Conservation (phyloP, 2,797 vertebrate species). For the Alectoris magna region DNA sequence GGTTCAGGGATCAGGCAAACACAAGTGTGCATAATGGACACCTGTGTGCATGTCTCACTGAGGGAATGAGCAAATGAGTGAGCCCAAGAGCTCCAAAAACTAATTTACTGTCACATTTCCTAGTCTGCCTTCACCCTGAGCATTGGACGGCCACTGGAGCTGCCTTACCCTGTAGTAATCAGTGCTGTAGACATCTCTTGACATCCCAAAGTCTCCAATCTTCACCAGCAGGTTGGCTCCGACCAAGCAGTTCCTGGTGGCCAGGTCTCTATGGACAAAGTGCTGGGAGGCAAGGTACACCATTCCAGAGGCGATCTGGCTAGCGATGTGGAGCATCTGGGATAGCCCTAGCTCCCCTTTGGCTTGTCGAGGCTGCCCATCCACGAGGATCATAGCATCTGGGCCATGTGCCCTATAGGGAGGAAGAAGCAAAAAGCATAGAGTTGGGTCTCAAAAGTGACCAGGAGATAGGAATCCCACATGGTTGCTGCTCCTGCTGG, state of each 20-base stretch:
- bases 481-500: neutral
- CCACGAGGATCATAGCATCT: slow-evolving; percentile 96
- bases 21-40: neutral
- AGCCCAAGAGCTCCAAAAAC: neutral
- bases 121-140: neutral
- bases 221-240: slow-evolving; percentile 97
- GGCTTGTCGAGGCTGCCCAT: slow-evolving; percentile 94
- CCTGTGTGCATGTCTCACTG: neutral
- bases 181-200: slow-evolving; percentile 98
- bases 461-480: neutral
- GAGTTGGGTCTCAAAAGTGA: slow-evolving; percentile 12
- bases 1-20: neutral
- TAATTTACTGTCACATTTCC: neutral
- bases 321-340: slow-evolving; percentile 97
- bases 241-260: slow-evolving; percentile 97
- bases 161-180: slow-evolving; percentile 98
- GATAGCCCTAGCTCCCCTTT: slow-evolving; percentile 95
- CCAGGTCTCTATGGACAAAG: slow-evolving; percentile 98
- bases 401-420: slow-evolving; percentile 93
- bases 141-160: neutral
- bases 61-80: neutral
- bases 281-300: slow-evolving; percentile 97
- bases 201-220: slow-evolving; percentile 99
- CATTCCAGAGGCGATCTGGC: slow-evolving; percentile 98
- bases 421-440: slow-evolving; percentile 7